Evolutionary conservation across 2,113 vertebrate species (phyloP), one percentile per base, ranked within the genome.

Genomic region (Cottus gobio): DNA sequence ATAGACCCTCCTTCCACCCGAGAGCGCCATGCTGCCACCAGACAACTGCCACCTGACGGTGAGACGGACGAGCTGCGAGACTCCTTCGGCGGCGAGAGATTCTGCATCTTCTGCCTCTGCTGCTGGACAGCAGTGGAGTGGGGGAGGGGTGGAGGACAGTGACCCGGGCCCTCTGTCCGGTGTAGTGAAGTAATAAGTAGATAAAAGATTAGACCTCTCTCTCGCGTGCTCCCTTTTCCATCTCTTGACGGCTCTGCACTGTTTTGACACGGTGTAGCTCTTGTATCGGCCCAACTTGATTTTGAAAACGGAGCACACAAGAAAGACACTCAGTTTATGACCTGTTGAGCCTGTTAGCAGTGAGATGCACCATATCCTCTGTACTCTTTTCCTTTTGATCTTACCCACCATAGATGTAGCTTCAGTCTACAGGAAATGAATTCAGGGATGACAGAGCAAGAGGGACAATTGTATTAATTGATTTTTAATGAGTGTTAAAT

Each of bases 211-310:
- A 37, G 81, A 48, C n/a, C 22, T 22, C 26, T 82, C 28, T 86
- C 62, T 86, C 62, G 18, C 87, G 83, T 91, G 79, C 79, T 84
- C 72, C 86, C 54, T 83, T 75, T 83, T 75, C 24, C 26, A 50
- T 1, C 15, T 57, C 46, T 39, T n/a, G 22, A 2, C 28, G 42
- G 26, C 36, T 80, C 18, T 54, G 34, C 28, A 15, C 42, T 42
- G 39, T 65, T 54, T 12, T 44, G 13, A 46, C 5, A 18, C 28
- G 18, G 31, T 13, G 24, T 7, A 24, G 24, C 37, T 75, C 16
- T 26, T 46, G 52, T 24, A 36, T 54, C n/a, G 7, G 13, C 22
- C 36, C 1, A 6, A 37, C 9, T 36, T 20, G 10, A 52, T 34
- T 16, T 37, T 79, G 76, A 63, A 83, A 81, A 78, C 67, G 62